Percentiles rank a stretch among this genome's conserved stretches.
These are phyloP conservation scores for Phaethornis superciliosus DNA, from an alignment of 2,113 vertebrate species.

Conservation along the genomic window DNA sequence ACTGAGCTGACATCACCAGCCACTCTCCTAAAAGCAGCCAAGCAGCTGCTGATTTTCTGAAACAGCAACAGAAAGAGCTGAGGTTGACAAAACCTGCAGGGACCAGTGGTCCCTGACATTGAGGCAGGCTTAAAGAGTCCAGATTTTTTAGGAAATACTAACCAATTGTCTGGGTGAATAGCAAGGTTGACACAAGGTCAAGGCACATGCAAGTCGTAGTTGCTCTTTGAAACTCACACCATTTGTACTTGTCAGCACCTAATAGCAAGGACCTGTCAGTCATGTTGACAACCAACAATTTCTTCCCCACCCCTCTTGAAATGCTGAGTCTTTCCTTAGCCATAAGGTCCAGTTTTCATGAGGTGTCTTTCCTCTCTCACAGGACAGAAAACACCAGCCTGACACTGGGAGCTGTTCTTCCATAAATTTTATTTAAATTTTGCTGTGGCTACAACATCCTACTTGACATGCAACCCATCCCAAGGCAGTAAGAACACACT, in stretches of 20 bases:
- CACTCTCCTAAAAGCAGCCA: not conserved
- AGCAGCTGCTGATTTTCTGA: not conserved
- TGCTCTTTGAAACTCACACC: not conserved
- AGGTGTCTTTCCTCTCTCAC: fast-evolving
- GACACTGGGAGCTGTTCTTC: not conserved
- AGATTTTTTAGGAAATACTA: not conserved
- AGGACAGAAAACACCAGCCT: not conserved
- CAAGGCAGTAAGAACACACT: not conserved
- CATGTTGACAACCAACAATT: not conserved
- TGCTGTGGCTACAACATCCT: not conserved
- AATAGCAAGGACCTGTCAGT: not conserved
- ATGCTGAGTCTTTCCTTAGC: not conserved
- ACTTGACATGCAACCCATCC: not conserved
- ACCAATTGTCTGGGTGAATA: not conserved
- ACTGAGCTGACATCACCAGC: not conserved
- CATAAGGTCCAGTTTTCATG: not conserved
- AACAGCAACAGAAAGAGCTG: not conserved
- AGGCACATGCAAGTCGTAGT: fast-evolving
- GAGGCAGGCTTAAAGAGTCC: not conserved
- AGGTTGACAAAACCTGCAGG: not conserved
- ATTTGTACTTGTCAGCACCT: not conserved
- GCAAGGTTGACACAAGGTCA: not conserved
- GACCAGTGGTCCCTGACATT: fast-evolving
- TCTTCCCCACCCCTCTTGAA: not conserved
- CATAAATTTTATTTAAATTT: not conserved